Evolutionary conservation across 2,797 vertebrate genomes (phyloP), one percentile per base, ranked within the genome.

Genomic region (Harpagifer antarcticus): DNA sequence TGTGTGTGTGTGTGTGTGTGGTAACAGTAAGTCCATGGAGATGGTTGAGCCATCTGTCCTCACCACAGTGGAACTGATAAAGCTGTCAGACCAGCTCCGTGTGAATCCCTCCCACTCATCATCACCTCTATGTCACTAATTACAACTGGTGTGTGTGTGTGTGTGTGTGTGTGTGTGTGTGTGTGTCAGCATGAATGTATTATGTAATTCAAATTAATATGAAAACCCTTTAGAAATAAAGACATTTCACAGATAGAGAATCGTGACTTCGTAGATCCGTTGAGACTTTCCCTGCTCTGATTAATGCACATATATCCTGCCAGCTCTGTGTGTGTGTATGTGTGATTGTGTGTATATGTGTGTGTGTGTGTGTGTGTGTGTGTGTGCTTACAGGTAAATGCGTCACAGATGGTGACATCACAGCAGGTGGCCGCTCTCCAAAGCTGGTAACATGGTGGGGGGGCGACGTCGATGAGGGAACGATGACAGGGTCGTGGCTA

Each of bases 371-470:
- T 9, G 47, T 43, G 49, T 55, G 61, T 56, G 53, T 59, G 68
- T 27, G 47, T 15, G 19, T 6, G 31, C 43, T 78, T 87, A 89
- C 88, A 91, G 90, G 90, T 91, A 70, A 85, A 63, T 68, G 76
- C 61, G 56, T 88, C 82, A 79, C 92, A 89, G 90, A 92, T 91
- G 91, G 89, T 93, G 88, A 91, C 87, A 91, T 93, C 91, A 85
- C 92, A 91, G 89, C 84, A 76, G 91, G 93, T 64, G 85, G 83
- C 69, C 45, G 72, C 83, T 74, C 88, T 82, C 63, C 58, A 86
- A 90, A 91, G 85, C 84, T 72, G 86, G 67, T 81, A 74, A 71
- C 66, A 43, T 74, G 63, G 72, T 44, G 74, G 72, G 77, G 52
- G 74, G 84, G 79, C 37, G 72, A 74, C 14, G 82, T 45, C 27